Evolutionary conservation across 2,113 vertebrate genomes (phyloP).

Genomic region (Aix galericulata): DNA sequence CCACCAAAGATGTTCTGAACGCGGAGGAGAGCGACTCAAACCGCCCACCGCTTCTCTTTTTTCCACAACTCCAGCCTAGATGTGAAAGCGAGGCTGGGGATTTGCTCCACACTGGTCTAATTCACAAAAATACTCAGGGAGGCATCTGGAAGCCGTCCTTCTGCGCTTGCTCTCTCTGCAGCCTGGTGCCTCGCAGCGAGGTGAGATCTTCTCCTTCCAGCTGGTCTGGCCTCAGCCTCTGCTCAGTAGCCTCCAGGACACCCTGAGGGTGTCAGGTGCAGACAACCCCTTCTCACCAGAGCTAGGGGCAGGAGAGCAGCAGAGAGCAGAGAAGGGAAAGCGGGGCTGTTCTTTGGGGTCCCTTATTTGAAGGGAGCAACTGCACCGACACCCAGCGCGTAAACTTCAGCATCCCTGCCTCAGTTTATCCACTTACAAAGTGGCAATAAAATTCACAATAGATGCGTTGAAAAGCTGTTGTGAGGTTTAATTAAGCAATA

Average conservation of each 20-base stretch:
- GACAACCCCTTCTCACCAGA: background rate
- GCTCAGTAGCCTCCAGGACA: background rate
- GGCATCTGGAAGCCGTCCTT: background rate
- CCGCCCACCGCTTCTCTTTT: background rate
- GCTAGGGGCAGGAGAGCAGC: background rate
- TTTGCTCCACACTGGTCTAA: background rate
- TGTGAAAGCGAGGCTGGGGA: background rate
- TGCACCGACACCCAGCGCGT: background rate
- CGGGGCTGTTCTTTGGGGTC: background rate
- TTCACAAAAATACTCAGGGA: background rate
- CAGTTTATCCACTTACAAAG: slow-evolving; percentile 2
- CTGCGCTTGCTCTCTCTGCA: background rate
- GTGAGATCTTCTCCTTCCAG: background rate
- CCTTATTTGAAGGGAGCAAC: background rate
- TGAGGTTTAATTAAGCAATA: slow-evolving; percentile 44
- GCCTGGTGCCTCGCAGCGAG: fast-evolving
- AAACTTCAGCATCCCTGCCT: background rate
- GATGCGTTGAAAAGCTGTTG: slow-evolving; percentile 9
- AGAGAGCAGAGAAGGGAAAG: background rate
- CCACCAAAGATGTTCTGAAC: background rate
- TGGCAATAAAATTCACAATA: slow-evolving; percentile 3
- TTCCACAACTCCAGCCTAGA: background rate
- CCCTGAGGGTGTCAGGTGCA: fast-evolving
- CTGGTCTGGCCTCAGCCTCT: background rate
- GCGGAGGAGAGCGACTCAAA: background rate